Evolutionary conservation across 1,140 invertebrate species (phyloP).

Genomic region (Drosophila kohkoa): DNA sequence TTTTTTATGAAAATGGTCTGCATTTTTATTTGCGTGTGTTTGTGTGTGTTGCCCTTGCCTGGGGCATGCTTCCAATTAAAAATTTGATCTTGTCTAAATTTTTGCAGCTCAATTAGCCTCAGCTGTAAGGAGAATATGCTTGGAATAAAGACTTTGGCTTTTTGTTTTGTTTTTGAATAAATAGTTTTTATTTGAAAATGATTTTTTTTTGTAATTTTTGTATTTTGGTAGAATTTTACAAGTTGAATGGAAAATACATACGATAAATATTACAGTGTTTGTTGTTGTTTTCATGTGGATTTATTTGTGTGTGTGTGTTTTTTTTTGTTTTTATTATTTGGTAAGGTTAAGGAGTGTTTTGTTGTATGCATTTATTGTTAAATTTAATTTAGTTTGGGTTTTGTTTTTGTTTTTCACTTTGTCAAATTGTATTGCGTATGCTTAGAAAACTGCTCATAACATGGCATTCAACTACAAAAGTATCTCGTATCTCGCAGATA

Average conservation of each 20-base stretch:
- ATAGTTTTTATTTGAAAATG: slow-evolving; percentile 83
- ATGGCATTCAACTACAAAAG: slow-evolving; percentile 51
- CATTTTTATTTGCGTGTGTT: slow-evolving; percentile 1
- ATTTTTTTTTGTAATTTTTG: slow-evolving; percentile 60
- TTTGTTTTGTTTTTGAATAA: slow-evolving; percentile 80
- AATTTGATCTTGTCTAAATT: slow-evolving; percentile 26
- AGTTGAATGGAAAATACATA: slow-evolving; percentile 81
- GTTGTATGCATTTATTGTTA: slow-evolving; percentile 39
- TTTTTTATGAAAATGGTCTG: slow-evolving; percentile 20
- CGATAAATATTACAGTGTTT: slow-evolving; percentile 80
- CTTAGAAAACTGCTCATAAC: slow-evolving; percentile 45
- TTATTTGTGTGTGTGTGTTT: slow-evolving; percentile 6
- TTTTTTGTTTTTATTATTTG: slow-evolving; percentile 27
- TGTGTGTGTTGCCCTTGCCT: slow-evolving; percentile 4
- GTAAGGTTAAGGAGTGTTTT: slow-evolving; percentile 37
- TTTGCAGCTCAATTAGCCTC: slow-evolving; percentile 27
- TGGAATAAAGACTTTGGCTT: slow-evolving; percentile 48
- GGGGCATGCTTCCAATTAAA: slow-evolving; percentile 36
- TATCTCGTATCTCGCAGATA: slow-evolving; percentile 48
- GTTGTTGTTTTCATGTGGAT: slow-evolving; percentile 19
- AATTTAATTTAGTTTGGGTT: slow-evolving; percentile 43
- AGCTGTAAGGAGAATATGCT: slow-evolving; percentile 57
- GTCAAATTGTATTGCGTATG: slow-evolving; percentile 42
- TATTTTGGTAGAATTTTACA: slow-evolving; percentile 82
- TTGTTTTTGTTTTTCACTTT: slow-evolving; percentile 17